Base-by-base conservation (phyloP, 2,797 vertebrate genomes). In the Buceros bicornis region DNA sequence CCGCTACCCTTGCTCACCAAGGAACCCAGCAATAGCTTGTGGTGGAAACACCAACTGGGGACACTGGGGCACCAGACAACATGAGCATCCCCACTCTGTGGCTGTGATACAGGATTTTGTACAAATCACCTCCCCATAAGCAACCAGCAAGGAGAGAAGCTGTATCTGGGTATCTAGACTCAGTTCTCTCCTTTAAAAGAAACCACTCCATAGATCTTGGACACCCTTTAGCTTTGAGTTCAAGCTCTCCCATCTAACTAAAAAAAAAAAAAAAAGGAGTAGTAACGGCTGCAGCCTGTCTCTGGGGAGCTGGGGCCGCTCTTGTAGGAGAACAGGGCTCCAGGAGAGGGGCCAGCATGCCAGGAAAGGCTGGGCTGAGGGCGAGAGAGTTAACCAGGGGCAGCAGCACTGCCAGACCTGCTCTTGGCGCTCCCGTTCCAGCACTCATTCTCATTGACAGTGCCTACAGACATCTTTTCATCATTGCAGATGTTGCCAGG, bases 391-490 rank as follows among this genome's bases (percentile, higher is more conserved):
- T 69, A 84, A 76, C 11, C 1, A 4, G 14, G n/a, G 28, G 20
- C 25, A 2, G 45, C 35, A 77, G 48, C 54, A 31, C 90, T 1
- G 4, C 74, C 97, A 92, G 64, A 99, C 99, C 99, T 99, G 99
- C 99, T 99, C 96, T 99, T 99, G 73, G 98, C 99, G 0, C 98
- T 99, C 54, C 99, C 99, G 0, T 99, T 99, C 99, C 99, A 99
- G 97, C 99, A 99, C 51, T 99, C 99, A 0, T 99, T 99, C 57
- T 98, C 98, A 19, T 98, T 96, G 88, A 97, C 84, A 17, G 92
- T 97, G 6, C 98, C 98, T 0, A 98, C 98, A 12, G 98, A 98
- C 60, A 99, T 99, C 96, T 98, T 98, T 94, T 99, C 99, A 37
- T 98, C 99, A 0, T 97, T 98, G 93, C 99, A 99, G 70, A 99